These are phyloP conservation scores for Diplolepis rosae DNA, from an alignment of 2,888 invertebrate species.

Conservation along the genomic window DNA sequence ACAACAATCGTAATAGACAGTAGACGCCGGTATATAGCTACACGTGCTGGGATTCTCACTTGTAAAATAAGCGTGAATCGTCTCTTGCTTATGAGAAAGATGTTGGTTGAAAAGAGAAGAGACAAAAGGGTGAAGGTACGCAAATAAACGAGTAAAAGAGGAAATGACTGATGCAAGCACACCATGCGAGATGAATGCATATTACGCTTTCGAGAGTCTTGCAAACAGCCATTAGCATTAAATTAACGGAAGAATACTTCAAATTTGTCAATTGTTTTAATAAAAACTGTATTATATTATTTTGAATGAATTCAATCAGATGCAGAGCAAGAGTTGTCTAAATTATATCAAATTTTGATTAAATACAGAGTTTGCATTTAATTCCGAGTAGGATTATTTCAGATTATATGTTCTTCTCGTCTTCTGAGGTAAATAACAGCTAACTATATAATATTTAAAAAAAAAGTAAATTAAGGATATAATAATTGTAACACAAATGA, in stretches of 20 bases:
- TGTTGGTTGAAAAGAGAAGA: background rate
- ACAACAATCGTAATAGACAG: conserved; percentile 22
- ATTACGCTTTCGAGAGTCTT: background rate
- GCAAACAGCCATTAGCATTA: background rate
- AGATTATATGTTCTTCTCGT: too few species aligned
- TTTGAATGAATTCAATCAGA: too few species aligned
- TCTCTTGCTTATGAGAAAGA: background rate
- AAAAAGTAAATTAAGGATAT: too few species aligned
- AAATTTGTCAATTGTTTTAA: too few species aligned
- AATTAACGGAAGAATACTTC: background rate
- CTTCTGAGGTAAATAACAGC: background rate
- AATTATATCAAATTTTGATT: too few species aligned
- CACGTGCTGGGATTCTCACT: conserved; percentile 29
- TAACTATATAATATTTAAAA: background rate
- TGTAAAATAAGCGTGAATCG: conserved; percentile 16
- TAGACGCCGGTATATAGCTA: conserved; percentile 2
- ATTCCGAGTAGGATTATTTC: too few species aligned
- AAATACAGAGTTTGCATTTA: too few species aligned
- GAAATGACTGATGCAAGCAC: conserved; percentile 23
- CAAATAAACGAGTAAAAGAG: conserved; percentile 23
- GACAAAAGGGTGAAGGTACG: conserved; percentile 19
- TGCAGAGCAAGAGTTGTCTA: too few species aligned
- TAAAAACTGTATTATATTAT: too few species aligned
- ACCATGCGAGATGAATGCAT: conserved; percentile 23
- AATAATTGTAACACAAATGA: background rate